phyloP scores from a whole-genome alignment of 2,113 vertebrate species.

The Climacteris rufus region DNA sequence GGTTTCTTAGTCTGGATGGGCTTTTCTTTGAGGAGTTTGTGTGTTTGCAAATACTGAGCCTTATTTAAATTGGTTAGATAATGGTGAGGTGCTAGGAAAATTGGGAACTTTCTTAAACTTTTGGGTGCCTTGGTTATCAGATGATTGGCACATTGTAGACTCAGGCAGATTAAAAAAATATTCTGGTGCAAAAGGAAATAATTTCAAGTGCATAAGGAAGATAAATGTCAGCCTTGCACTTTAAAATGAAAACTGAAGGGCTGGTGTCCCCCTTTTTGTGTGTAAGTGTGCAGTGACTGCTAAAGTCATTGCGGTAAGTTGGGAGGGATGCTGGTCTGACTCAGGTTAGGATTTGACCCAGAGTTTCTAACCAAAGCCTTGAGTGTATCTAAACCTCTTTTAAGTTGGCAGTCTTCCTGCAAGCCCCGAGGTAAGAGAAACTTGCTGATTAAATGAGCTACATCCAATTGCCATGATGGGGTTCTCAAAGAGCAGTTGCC shows the following conservation, averaged over 20 bases:
- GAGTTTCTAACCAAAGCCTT: background rate
- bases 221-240: background rate
- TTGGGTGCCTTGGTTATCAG: background rate
- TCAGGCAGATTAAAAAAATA: background rate
- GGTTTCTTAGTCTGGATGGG: background rate
- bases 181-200: background rate
- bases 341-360: background rate
- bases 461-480: background rate
- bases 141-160: accelerated
- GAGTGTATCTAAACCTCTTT: background rate
- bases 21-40: background rate
- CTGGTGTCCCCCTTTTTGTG: background rate
- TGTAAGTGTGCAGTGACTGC: background rate
- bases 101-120: background rate
- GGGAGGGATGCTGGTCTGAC: background rate
- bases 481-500: background rate
- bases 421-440: background rate
- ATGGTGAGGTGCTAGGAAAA: background rate
- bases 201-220: background rate
- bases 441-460: background rate
- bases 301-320: accelerated
- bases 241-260: background rate
- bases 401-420: background rate
- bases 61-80: background rate
- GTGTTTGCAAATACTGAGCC: background rate